Conservation (phyloP, 2,113 vertebrate species). For the Chamaetylas fuelleborni region DNA sequence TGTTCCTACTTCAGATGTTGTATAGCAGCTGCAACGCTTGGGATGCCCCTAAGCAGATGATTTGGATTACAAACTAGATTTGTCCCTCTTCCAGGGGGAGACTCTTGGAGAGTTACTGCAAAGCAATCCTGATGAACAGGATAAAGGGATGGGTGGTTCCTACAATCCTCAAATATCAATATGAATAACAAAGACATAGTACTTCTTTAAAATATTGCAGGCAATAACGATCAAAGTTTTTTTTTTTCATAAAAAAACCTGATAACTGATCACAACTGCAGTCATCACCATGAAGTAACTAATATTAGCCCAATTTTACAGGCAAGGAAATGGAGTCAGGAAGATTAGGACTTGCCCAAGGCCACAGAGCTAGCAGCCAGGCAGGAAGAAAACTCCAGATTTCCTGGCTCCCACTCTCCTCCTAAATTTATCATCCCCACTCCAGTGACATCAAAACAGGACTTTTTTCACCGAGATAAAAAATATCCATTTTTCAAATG, state of each 20-base stretch:
- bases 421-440: slow-evolving; percentile 24
- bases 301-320: slow-evolving; percentile 9
- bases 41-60: neutral
- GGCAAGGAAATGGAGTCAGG: slow-evolving; percentile 11
- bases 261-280: neutral
- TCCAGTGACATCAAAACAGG: neutral
- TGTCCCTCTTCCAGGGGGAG: neutral
- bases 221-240: neutral
- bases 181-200: neutral
- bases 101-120: neutral
- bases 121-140: neutral
- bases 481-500: neutral
- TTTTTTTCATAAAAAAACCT: neutral
- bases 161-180: neutral
- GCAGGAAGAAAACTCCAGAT: slow-evolving; percentile 32
- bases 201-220: neutral
- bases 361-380: neutral
- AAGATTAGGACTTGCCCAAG: slow-evolving; percentile 18
- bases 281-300: neutral
- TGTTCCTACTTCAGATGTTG: neutral
- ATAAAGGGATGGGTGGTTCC: neutral
- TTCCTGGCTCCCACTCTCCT: slow-evolving; percentile 31
- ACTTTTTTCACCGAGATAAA: neutral
- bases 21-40: neutral
- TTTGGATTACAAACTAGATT: neutral